Conservation (phyloP, 1,140 invertebrate genomes). For the Acromyrmex heyeri region DNA sequence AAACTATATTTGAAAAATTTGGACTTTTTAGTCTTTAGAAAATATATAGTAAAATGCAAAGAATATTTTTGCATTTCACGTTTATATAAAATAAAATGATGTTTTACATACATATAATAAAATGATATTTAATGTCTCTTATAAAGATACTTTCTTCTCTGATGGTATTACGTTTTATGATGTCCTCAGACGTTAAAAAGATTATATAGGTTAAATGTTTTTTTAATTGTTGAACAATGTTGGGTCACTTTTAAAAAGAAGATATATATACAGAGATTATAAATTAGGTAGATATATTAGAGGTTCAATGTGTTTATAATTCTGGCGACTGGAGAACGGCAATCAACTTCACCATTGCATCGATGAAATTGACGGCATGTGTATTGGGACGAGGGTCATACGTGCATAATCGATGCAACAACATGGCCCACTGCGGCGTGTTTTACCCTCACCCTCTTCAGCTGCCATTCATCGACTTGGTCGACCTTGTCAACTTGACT, state of each 20-base stretch:
- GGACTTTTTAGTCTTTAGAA: not conserved
- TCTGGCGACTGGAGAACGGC: not conserved
- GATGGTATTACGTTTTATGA: not conserved
- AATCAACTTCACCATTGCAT: slow-evolving; percentile 80
- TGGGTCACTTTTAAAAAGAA: not conserved
- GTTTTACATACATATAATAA: not conserved
- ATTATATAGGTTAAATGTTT: not conserved
- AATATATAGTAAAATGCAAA: not conserved
- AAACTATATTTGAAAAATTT: not conserved
- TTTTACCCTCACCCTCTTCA: slow-evolving; percentile 25
- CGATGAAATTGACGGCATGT: slow-evolving; percentile 73
- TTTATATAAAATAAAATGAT: not conserved
- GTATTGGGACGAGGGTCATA: slow-evolving; percentile 78
- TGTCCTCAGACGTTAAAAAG: not conserved
- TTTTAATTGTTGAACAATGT: not conserved
- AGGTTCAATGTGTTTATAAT: slow-evolving; percentile 24
- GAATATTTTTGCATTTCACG: not conserved
- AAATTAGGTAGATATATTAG: slow-evolving; percentile 5
- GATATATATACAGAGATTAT: not conserved
- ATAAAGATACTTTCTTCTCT: not conserved
- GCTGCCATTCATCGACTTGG: slow-evolving; percentile 39
- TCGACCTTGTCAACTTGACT: slow-evolving; percentile 72
- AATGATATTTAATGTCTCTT: not conserved
- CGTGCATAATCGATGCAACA: slow-evolving; percentile 81
- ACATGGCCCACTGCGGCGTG: slow-evolving; percentile 73